These are phyloP conservation scores for Drosophila kepulauana DNA, from an alignment of 1,140 invertebrate genomes.

Conservation along the genomic window DNA sequence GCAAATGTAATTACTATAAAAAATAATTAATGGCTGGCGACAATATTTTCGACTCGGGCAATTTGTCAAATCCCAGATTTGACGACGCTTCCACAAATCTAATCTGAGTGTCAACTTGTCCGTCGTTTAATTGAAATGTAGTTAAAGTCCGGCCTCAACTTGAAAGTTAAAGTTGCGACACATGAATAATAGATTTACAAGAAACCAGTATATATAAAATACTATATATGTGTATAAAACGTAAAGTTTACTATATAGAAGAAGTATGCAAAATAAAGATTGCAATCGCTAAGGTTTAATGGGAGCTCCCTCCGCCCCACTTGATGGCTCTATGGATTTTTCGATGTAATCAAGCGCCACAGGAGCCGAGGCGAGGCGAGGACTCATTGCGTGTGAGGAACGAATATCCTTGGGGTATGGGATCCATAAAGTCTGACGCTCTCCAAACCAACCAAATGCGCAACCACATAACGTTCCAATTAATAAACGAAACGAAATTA, in stretches of 20 bases:
- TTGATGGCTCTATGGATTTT: constrained; percentile 56
- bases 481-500: constrained; percentile 39
- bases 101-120: no score
- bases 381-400: constrained; percentile 39
- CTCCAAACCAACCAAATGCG: constrained; percentile 30
- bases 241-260: neutral
- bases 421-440: neutral
- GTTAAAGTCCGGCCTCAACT: neutral
- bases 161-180: neutral
- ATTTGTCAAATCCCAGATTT: no score
- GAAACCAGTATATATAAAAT: neutral
- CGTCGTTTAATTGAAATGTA: no score
- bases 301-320: constrained; percentile 21
- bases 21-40: no score
- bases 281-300: constrained; percentile 62
- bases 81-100: no score
- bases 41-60: no score
- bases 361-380: neutral
- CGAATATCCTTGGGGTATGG: constrained; percentile 15
- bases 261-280: constrained; percentile 42
- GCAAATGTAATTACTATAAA: no score
- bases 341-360: constrained; percentile 64
- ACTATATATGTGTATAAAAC: neutral
- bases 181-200: neutral
- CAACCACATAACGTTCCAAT: constrained; percentile 48